Evolutionary conservation across 1,140 invertebrate species (phyloP).

Genomic region (Colletes latitarsis): DNA sequence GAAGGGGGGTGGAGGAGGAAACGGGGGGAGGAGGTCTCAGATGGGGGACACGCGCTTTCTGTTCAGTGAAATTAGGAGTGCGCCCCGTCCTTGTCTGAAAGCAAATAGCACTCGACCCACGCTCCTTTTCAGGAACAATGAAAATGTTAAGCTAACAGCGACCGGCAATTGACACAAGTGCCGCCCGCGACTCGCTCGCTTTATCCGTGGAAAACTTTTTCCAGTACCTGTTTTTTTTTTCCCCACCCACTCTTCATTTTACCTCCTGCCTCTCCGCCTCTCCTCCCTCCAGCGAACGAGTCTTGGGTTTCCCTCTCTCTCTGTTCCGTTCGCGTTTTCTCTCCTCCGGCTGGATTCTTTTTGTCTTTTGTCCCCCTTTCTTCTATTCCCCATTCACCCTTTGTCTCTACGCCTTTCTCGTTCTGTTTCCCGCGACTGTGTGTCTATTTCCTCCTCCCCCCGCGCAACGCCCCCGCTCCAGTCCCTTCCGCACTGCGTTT

Average conservation of each 20-base stretch:
- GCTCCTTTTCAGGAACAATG: conserved; percentile 68
- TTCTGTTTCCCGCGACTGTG: conserved; percentile 31
- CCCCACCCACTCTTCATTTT: conserved; percentile 8
- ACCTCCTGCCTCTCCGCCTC: background rate
- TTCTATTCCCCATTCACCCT: conserved; percentile 19
- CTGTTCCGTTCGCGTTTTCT: background rate
- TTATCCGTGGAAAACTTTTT: conserved; percentile 66
- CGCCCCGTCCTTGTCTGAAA: conserved; percentile 64
- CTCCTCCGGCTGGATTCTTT: conserved; percentile 26
- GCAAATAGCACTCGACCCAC: conserved; percentile 69
- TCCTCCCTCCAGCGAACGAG: conserved; percentile 8
- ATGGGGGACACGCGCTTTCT: conserved; percentile 38
- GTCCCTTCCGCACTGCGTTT: background rate
- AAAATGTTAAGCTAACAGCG: conserved; percentile 69
- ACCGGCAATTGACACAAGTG: conserved; percentile 70
- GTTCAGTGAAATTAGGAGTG: conserved; percentile 66
- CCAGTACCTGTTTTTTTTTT: conserved; percentile 49
- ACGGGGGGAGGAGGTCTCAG: background rate
- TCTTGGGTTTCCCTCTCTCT: conserved; percentile 8
- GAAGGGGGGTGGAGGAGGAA: background rate
- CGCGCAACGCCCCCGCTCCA: background rate
- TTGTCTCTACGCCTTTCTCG: background rate
- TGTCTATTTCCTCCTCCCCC: conserved; percentile 13
- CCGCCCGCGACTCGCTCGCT: conserved; percentile 67
- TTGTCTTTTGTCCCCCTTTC: conserved; percentile 32